phyloP scores from a whole-genome alignment of 2,797 vertebrate genomes.

The Xiphorhynchus erythropygius region DNA sequence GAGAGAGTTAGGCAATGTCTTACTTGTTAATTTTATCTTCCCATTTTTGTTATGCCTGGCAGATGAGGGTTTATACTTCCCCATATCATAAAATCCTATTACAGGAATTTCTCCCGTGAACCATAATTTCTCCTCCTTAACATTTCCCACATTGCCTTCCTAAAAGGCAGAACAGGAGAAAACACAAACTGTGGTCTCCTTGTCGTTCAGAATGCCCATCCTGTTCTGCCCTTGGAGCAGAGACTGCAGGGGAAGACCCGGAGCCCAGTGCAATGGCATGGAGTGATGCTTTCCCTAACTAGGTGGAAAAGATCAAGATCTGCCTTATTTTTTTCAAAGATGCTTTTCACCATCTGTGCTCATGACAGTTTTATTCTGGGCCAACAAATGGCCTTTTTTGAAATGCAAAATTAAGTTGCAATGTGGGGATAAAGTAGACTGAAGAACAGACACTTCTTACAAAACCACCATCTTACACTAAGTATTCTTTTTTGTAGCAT shows the following conservation, averaged over 20 bases:
- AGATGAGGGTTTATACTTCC: neutral
- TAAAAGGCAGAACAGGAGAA: neutral
- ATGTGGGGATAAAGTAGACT: neutral
- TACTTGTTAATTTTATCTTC: neutral
- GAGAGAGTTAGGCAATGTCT: neutral
- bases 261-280: neutral
- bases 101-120: neutral
- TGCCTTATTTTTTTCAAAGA: neutral
- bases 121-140: neutral
- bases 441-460: neutral
- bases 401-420: constrained; percentile 4
- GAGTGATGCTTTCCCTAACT: neutral
- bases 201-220: neutral
- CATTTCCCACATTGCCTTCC: neutral
- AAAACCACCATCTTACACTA: neutral
- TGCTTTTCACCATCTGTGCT: neutral
- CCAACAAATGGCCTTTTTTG: neutral
- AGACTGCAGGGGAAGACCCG: neutral
- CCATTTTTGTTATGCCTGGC: neutral
- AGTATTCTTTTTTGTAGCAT: neutral
- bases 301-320: neutral
- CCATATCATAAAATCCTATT: neutral
- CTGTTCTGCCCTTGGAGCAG: neutral
- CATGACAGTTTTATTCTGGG: neutral
- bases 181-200: neutral